These are phyloP conservation scores for Zoanthus gigantus DNA, from an alignment of 92 coral and sea anemone species.

Conservation along the genomic window DNA sequence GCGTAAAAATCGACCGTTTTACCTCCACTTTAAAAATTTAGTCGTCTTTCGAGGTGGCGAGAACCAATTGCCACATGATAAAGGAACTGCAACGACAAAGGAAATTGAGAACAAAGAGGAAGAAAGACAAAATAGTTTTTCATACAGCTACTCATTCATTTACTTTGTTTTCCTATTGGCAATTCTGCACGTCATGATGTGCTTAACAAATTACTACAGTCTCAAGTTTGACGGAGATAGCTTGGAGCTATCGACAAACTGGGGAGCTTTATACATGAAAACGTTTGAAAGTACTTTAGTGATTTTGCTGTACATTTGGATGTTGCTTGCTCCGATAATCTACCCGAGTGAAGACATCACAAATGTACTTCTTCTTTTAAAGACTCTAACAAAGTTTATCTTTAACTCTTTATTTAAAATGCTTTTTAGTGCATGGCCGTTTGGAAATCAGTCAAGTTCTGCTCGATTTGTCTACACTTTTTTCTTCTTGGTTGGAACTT, in stretches of 20 bases:
- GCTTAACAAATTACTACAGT: slow-evolving; percentile 62
- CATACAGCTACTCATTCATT: slow-evolving; percentile 60
- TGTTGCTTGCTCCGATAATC: slow-evolving; percentile 70
- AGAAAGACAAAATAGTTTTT: background rate
- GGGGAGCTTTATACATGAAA: slow-evolving; percentile 72
- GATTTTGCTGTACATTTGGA: slow-evolving; percentile 75
- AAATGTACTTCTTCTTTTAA: slow-evolving; percentile 67
- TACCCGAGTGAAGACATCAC: slow-evolving; percentile 68
- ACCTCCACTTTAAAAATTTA: slow-evolving; percentile 54
- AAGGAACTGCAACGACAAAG: background rate
- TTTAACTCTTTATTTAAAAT: slow-evolving; percentile 64
- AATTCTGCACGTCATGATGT: slow-evolving; percentile 65
- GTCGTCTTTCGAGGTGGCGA: slow-evolving; percentile 56
- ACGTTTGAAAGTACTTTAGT: slow-evolving; percentile 65
- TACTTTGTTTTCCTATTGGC: slow-evolving; percentile 62
- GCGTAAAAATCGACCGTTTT: slow-evolving; percentile 52
- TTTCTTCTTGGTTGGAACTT: slow-evolving; percentile 80
- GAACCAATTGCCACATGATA: background rate
- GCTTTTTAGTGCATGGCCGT: slow-evolving; percentile 80
- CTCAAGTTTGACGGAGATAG: slow-evolving; percentile 33
- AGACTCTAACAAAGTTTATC: slow-evolving; percentile 69
- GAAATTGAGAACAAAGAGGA: background rate
- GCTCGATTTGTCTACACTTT: slow-evolving; percentile 83
- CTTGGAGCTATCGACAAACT: slow-evolving; percentile 57
- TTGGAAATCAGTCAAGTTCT: slow-evolving; percentile 78